Base-by-base conservation (phyloP, 2,797 vertebrate genomes). In the Synaphobranchus kaupii region DNA sequence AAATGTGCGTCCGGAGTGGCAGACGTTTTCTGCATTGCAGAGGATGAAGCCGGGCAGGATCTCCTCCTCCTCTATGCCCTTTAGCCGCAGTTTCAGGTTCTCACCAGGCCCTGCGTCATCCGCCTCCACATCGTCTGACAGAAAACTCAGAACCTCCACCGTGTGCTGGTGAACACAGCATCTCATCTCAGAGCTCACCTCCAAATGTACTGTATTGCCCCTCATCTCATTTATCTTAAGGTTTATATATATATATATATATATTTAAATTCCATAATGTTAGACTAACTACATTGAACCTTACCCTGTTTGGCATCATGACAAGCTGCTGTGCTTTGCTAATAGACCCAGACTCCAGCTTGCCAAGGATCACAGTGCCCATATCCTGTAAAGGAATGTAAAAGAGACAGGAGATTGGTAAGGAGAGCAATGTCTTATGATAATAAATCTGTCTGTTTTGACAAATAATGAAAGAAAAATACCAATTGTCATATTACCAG, bases 271-370 rank as follows among this genome's bases (percentile, higher is more conserved):
- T 31, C 22, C 20, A 0, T 3, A n/a, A 28, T 5, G 54, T 34
- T 25, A 52, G 83, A 60, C 31, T 58, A 48, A 39, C 34, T 66
- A 20, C 17, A 13, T 6, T 47, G n/a, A 82, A 17, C 48, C 95
- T 95, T 96, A 99, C 99, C 97, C 99, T 97, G 94, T 99, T 99
- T 92, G 99, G 99, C 99, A 99, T 99, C 99, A 99, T 99, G 91
- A 98, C 96, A 92, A 99, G 96, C 94, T 99, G 98, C 88, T 99
- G 98, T 93, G 98, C 98, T 98, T 99, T 99, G 92, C 96, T 96
- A 94, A 99, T 99, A 87, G 92, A 97, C 89, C 98, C 99, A 0
- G 98, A 99, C 94, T 99, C 99, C 96, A 99, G 96, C 94, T 99
- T 99, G 89, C 98, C 99, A 25, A 99, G 96, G 91, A 99, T 96